phyloP scores from a whole-genome alignment of 1,140 invertebrate species.

The Bursaphelenchus mucronatus region DNA sequence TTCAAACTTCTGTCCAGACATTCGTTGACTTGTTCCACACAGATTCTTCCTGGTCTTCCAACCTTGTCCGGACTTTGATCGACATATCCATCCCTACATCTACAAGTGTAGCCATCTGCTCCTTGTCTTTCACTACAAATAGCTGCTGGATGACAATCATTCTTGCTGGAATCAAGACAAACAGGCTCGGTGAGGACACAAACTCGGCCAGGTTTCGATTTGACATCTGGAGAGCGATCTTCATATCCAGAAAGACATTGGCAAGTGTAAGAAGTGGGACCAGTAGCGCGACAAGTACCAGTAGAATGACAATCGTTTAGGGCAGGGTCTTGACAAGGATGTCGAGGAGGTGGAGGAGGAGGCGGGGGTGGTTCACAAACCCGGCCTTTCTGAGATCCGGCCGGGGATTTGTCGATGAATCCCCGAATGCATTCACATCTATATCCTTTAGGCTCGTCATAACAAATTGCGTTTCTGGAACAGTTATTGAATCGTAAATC shows the following conservation, averaged over 20 bases:
- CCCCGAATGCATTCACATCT: constrained; percentile 58
- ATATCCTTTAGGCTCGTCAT: constrained; percentile 55
- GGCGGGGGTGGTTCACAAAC: constrained; percentile 57
- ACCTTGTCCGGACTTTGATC: constrained; percentile 50
- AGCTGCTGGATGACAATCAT: constrained; percentile 57
- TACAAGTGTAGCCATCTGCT: constrained; percentile 49
- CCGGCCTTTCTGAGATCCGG: constrained; percentile 38
- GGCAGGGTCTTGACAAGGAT: constrained; percentile 57
- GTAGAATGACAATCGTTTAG: constrained; percentile 58
- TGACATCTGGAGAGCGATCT: constrained; percentile 48
- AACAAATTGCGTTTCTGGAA: constrained; percentile 59
- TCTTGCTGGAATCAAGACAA: constrained; percentile 53
- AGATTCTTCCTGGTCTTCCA: constrained; percentile 51
- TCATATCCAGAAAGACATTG: constrained; percentile 57
- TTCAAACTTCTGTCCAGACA: constrained; percentile 58
- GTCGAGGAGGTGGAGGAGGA: constrained; percentile 48
- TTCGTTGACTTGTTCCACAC: constrained; percentile 57
- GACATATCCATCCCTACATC: constrained; percentile 57
- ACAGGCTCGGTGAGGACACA: constrained; percentile 49
- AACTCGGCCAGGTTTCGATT: constrained; percentile 38
- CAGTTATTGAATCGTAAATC: constrained; percentile 59
- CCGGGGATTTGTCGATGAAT: constrained; percentile 39
- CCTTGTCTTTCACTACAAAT: constrained; percentile 51
- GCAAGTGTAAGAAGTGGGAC: constrained; percentile 52
- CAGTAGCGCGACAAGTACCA: constrained; percentile 52